A percentile compares a stretch with the other conserved stretches of the same genome.
These are phyloP conservation scores for Ditylenchus weischeri DNA, from an alignment of 2,888 invertebrate species.

Conservation along the genomic window DNA sequence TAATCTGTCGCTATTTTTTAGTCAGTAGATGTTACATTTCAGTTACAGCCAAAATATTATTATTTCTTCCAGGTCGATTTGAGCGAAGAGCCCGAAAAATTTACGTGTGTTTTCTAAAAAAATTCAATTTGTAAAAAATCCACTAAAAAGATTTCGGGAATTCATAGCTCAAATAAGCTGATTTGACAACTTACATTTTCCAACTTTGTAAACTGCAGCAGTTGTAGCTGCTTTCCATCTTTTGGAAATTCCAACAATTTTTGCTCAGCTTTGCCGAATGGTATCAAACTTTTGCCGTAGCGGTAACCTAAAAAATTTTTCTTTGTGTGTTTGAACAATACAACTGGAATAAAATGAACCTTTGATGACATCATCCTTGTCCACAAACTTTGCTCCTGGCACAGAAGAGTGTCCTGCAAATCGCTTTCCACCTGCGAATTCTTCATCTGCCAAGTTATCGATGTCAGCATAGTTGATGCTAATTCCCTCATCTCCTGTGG, in stretches of 20 bases:
- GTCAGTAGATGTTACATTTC: no score
- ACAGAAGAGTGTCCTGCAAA: neutral
- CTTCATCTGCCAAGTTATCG: constrained; percentile 24
- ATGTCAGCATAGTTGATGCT: constrained; percentile 11
- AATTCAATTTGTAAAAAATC: no score
- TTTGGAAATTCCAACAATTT: constrained; percentile 18
- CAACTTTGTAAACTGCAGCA: constrained; percentile 31
- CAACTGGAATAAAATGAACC: constrained; percentile 18
- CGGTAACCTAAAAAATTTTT: constrained; percentile 24
- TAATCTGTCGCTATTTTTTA: no score
- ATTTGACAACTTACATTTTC: constrained; percentile 22
- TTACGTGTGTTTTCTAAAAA: no score
- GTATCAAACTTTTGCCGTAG: constrained; percentile 34
- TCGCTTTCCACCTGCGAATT: constrained; percentile 3
- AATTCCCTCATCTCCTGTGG: constrained; percentile 10
- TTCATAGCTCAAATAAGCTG: no score
- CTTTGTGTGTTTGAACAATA: neutral
- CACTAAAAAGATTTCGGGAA: no score
- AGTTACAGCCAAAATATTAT: no score
- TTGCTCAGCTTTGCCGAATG: constrained; percentile 23
- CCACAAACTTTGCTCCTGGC: constrained; percentile 15
- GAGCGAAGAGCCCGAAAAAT: no score
- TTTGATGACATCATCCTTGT: constrained; percentile 34
- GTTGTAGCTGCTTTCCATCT: constrained; percentile 33
- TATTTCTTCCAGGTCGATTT: no score